Conservation (phyloP, 2,797 vertebrate genomes). For the Denticeps clupeoides region DNA sequence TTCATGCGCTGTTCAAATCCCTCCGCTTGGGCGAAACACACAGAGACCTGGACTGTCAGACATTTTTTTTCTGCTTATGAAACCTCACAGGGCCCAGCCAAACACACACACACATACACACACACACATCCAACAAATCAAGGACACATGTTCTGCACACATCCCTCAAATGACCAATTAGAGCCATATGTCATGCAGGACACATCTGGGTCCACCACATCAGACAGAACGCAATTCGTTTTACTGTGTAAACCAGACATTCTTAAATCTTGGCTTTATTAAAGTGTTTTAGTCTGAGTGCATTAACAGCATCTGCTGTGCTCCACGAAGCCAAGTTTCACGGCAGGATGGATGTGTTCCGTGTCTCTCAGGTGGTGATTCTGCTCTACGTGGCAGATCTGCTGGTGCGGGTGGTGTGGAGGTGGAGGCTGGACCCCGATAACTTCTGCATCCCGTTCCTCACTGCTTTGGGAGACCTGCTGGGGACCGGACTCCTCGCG, state of each 20-base stretch:
- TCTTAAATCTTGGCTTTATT: too few relatives aligned
- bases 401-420: constrained; percentile 79
- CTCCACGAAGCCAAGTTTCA: too few relatives aligned
- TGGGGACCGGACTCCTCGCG: constrained; percentile 83
- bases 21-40: constrained; percentile 2
- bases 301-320: too few relatives aligned
- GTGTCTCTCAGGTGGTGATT: constrained; percentile 66
- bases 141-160: neutral
- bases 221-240: too few relatives aligned
- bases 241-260: too few relatives aligned
- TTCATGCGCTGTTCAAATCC: neutral
- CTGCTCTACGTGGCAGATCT: constrained; percentile 82
- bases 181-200: too few relatives aligned
- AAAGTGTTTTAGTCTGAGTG: too few relatives aligned
- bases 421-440: constrained; percentile 79
- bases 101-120: neutral
- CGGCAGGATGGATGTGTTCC: too few relatives aligned
- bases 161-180: neutral
- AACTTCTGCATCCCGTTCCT: constrained; percentile 96
- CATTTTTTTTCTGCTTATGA: neutral
- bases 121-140: neutral
- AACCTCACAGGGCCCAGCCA: neutral
- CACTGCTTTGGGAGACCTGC: constrained; percentile 84
- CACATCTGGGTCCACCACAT: too few relatives aligned
- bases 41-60: neutral